Base-by-base conservation (phyloP, 2,888 invertebrate species). In the Agriopis aurantiaria region DNA sequence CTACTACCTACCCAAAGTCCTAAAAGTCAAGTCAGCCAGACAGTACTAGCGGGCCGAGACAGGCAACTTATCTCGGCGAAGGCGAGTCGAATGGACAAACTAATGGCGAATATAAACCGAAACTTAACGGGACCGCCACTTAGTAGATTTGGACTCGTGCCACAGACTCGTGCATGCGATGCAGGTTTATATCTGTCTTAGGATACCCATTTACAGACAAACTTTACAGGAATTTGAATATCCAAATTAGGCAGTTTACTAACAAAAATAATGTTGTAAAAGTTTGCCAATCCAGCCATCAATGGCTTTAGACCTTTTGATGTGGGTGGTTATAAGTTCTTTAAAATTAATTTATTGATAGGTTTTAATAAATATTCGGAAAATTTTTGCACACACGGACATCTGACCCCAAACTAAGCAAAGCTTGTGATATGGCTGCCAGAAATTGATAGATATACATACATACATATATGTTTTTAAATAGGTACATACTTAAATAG, bases 61-160 rank as follows among this genome's bases (percentile, higher is more conserved):
- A 73, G 70, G 69, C 72, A 75, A 77, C 75, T 75, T 77, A 75
- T 75, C 75, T 74, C 68, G 69, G 65, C 51, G 65, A 65, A 68
- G 71, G 74, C 60, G 71, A 75, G 71, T 74, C 72, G 73, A 77
- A 77, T 77, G 77, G 77, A 72, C 75, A 75, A 75, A 77, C 75
- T 75, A 77, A 77, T 77, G 75, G 72, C 59, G 73, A 73, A 69
- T 71, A 75, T 77, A 75, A 77, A 74, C 75, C 72, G 77, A 74
- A 77, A 77, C 75, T 75, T 77, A 58, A 73, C 69, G 69, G 72
- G 69, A 72, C 74, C 64, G 69, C 74, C 74, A 75, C 75, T 77
- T 75, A 77, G 74, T 72, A 77, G 75, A 74, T 75, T 77, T 77
- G 75, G 77, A 77, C 65, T 65, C 55, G 72, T 73, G 74, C 77